phyloP scores from a whole-genome alignment of 2,888 invertebrate genomes.

The Leptopilina drosophilae region DNA sequence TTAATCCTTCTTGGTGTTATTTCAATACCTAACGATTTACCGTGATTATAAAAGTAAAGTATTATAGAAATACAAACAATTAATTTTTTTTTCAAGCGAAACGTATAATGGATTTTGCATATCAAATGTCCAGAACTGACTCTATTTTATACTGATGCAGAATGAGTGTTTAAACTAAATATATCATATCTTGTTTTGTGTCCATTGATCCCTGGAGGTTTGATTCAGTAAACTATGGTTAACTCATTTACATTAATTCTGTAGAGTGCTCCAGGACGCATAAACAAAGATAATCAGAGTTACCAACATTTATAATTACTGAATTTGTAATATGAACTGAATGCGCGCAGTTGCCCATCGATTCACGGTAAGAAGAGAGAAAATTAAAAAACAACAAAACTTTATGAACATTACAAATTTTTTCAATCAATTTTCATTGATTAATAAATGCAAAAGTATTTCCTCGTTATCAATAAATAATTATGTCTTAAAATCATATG shows the following conservation, averaged over 20 bases:
- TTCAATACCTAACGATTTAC: no score
- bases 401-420: no score
- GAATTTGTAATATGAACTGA: background rate
- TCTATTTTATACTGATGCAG: background rate
- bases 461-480: no score
- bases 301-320: background rate
- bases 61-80: background rate
- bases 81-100: background rate
- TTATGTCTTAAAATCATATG: no score
- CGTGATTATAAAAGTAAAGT: no score
- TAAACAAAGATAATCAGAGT: background rate
- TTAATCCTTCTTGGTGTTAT: no score
- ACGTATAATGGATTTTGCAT: conserved; percentile 2
- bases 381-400: no score
- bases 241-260: conserved; percentile 15
- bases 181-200: conserved; percentile 20
- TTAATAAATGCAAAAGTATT: no score
- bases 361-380: no score
- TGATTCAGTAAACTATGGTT: conserved; percentile 15
- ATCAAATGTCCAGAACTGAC: background rate
- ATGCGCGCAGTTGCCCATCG: background rate
- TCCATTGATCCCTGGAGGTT: conserved; percentile 10
- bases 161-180: conserved; percentile 3
- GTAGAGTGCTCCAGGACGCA: background rate
- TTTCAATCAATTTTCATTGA: no score